Conservation (phyloP, 2,113 vertebrate species). For the Phyllostomus hastatus region DNA sequence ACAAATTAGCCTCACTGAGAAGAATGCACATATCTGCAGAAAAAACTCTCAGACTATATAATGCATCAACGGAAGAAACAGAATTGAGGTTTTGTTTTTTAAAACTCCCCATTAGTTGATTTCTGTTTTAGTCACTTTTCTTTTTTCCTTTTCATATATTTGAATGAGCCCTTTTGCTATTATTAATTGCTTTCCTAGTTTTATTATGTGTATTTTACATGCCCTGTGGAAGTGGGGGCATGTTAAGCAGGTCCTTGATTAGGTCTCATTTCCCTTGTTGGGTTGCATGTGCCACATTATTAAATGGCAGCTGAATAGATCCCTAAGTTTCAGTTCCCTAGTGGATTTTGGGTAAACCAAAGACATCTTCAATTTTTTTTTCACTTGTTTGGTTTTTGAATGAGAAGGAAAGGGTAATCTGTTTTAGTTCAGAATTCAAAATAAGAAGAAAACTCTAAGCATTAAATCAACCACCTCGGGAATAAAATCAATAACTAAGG, state of each 20-base stretch:
- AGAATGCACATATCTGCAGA: not conserved
- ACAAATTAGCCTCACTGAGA: not conserved
- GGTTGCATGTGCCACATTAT: not conserved
- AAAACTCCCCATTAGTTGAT: not conserved
- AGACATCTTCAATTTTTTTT: not conserved
- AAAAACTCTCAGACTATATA: not conserved
- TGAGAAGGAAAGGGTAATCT: not conserved
- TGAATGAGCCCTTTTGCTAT: not conserved
- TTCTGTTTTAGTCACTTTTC: not conserved
- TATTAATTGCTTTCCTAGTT: not conserved
- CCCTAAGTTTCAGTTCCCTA: not conserved
- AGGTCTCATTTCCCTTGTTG: not conserved
- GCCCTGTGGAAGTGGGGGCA: not conserved
- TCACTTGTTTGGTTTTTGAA: not conserved
- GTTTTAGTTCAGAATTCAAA: not conserved
- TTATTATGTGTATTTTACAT: not conserved
- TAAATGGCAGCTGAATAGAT: not conserved
- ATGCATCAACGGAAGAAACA: not conserved
- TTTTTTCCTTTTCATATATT: not conserved
- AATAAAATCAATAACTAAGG: constrained; percentile 31
- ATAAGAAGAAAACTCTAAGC: not conserved
- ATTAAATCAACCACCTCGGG: not conserved
- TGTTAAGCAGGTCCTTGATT: not conserved
- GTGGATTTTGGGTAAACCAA: not conserved
- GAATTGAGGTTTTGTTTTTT: not conserved